Evolutionary conservation across 2,113 vertebrate species (phyloP).

Genomic region (Microcebus jonahi): DNA sequence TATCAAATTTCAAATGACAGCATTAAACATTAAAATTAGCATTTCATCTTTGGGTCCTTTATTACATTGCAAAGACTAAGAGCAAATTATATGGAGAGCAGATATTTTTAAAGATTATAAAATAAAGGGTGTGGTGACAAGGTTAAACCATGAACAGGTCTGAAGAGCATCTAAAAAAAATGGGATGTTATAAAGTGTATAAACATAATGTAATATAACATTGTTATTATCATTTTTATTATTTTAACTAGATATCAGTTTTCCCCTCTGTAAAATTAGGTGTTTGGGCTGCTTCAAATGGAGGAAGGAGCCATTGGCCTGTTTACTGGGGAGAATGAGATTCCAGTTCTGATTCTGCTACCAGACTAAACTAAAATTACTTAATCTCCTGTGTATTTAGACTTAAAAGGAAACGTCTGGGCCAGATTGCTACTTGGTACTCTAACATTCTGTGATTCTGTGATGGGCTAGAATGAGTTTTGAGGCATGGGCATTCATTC

Average conservation of each 20-base stretch:
- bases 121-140: neutral
- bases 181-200: neutral
- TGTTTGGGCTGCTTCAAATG: neutral
- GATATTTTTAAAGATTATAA: neutral
- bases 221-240: neutral
- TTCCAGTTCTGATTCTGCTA: neutral
- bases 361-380: neutral
- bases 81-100: neutral
- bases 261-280: neutral
- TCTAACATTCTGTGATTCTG: neutral
- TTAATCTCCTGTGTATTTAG: neutral
- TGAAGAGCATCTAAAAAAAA: neutral
- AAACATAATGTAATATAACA: neutral
- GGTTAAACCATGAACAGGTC: neutral
- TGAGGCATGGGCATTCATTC: neutral
- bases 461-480: neutral
- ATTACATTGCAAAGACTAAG: neutral
- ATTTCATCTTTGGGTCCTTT: neutral
- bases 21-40: conserved; percentile 33
- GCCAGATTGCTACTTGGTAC: neutral
- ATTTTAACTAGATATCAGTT: conserved; percentile 10
- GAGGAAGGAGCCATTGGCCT: neutral
- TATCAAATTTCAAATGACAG: neutral
- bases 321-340: neutral
- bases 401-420: neutral